Evolutionary conservation across 2,888 invertebrate genomes (phyloP).

Genomic region (Cynaeus angustus): DNA sequence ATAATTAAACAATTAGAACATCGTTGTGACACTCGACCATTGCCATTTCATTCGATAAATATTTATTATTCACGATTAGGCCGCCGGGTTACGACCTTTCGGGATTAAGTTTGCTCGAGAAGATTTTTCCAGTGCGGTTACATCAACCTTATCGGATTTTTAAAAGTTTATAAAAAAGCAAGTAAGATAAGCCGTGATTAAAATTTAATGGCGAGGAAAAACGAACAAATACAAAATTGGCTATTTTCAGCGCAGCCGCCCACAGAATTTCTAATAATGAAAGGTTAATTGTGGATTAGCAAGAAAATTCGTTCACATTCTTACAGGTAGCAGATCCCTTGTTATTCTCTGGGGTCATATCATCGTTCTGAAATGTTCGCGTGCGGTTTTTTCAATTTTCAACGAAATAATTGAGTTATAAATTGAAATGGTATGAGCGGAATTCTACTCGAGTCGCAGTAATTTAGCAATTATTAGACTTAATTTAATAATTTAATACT

Average conservation of each 20-base stretch:
- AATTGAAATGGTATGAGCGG: conserved; percentile 8
- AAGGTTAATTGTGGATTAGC: conserved; percentile 26
- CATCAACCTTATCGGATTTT: neutral
- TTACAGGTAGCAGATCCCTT: conserved; percentile 19
- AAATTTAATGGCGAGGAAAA: neutral
- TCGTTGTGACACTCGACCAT: conserved; percentile 19
- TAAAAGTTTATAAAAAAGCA: neutral
- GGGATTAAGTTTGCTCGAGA: neutral
- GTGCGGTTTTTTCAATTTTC: conserved; percentile 12
- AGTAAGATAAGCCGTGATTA: neutral
- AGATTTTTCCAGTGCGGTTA: neutral
- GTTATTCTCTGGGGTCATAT: conserved; percentile 14
- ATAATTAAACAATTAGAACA: conserved; percentile 33
- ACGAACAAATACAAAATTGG: neutral
- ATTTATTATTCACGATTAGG: conserved; percentile 24
- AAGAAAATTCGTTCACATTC: conserved; percentile 3
- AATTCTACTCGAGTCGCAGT: neutral
- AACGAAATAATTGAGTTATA: conserved; percentile 16
- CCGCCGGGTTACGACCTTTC: conserved; percentile 18
- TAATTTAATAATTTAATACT: no score
- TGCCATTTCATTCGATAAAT: conserved; percentile 28
- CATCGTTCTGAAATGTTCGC: conserved; percentile 12
- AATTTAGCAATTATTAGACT: no score
- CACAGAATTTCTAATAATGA: conserved; percentile 18
- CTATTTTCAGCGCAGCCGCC: neutral